Percentiles rank a stretch among this genome's conserved stretches.
Evolutionary conservation across 2,797 vertebrate genomes (phyloP).

Genomic region (Gobio occitaniae): DNA sequence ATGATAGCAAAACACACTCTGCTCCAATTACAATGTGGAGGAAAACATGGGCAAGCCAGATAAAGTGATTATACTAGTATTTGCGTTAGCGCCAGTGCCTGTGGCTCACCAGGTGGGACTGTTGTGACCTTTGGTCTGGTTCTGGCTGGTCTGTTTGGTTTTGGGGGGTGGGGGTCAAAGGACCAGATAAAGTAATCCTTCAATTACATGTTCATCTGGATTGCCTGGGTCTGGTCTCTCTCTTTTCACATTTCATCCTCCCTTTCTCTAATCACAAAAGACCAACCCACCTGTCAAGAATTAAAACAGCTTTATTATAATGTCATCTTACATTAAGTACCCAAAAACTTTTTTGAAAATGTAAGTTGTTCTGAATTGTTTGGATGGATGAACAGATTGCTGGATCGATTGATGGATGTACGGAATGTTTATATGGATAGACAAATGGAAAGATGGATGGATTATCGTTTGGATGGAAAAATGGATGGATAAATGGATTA

Average conservation of each 20-base stretch:
- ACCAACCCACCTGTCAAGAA: constrained; percentile 26
- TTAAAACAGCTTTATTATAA: constrained; percentile 37
- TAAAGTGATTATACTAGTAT: constrained; percentile 57
- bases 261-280: constrained; percentile 28
- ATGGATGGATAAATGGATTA: neutral
- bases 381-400: neutral
- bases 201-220: constrained; percentile 28
- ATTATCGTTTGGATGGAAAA: neutral
- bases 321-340: constrained; percentile 2
- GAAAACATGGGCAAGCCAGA: constrained; percentile 54
- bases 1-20: constrained; percentile 67
- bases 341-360: neutral
- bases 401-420: neutral
- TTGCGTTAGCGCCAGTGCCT: constrained; percentile 51
- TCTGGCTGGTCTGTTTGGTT: constrained; percentile 35
- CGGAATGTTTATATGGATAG: neutral
- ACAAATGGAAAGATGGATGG: neutral
- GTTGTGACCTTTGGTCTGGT: constrained; percentile 51
- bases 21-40: constrained; percentile 65
- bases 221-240: constrained; percentile 6
- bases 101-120: constrained; percentile 55
- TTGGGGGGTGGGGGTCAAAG: constrained; percentile 20
- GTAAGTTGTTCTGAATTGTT: neutral
- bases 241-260: constrained; percentile 13
- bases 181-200: constrained; percentile 38